Evolutionary conservation across 2,797 vertebrate species (phyloP).

Genomic region (Cephalopachus bancanus): DNA sequence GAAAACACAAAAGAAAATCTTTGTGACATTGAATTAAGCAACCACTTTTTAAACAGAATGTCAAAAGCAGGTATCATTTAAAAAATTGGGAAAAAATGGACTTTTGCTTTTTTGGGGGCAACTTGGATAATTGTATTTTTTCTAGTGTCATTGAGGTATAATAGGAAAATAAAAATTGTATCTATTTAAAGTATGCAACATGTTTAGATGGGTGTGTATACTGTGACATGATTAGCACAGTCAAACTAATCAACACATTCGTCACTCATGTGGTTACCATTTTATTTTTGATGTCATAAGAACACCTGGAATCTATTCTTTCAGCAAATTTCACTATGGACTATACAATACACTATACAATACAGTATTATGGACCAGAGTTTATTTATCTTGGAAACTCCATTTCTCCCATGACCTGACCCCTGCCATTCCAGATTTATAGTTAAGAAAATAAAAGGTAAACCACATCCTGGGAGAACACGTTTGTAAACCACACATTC

Average conservation of each 20-base stretch:
- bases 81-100: not conserved
- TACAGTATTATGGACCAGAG: not conserved
- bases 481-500: not conserved
- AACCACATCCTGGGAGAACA: not conserved
- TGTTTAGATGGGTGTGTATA: not conserved
- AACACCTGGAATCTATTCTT: not conserved
- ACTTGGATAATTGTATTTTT: not conserved
- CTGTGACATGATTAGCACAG: not conserved
- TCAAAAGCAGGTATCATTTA: not conserved
- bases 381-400: too few species aligned
- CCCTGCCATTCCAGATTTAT: not conserved
- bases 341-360: not conserved
- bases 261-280: not conserved
- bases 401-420: not conserved
- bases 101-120: not conserved
- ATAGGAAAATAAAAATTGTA: not conserved
- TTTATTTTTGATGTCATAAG: not conserved
- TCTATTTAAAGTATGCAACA: not conserved
- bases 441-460: not conserved
- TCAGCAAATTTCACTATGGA: not conserved
- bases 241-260: not conserved
- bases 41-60: not conserved
- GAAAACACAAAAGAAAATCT: not conserved
- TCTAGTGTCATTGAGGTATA: not conserved
- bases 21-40: not conserved